phyloP scores from a whole-genome alignment of 30 jellyfish, hydroid and myxozoan species.

The Turritopsis rubra region DNA sequence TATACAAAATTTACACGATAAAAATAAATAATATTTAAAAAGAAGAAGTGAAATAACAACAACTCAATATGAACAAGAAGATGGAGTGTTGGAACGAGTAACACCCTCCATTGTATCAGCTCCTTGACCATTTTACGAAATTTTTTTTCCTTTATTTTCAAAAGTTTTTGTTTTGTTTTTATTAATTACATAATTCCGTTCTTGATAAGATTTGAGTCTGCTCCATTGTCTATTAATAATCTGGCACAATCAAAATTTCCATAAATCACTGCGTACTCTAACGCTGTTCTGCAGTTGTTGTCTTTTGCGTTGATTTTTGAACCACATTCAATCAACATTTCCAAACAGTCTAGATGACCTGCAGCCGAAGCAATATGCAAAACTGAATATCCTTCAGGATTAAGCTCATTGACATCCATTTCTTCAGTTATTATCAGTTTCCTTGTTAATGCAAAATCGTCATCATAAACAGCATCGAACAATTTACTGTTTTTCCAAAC shows the following conservation, averaged over 20 bases:
- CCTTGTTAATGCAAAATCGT: conserved; percentile 23
- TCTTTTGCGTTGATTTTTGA: conserved; percentile 63
- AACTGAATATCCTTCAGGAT: conserved; percentile 65
- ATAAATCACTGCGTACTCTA: conserved; percentile 77
- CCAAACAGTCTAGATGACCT: conserved; percentile 65
- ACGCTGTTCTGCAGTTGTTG: conserved; percentile 47
- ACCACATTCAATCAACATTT: conserved; percentile 63
- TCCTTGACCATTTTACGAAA: not conserved
- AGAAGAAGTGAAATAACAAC: not conserved
- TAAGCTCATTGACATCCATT: conserved; percentile 19
- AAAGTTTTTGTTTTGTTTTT: not conserved
- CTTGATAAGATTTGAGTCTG: conserved; percentile 54
- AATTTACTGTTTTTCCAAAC: not conserved
- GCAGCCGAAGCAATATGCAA: conserved; percentile 77
- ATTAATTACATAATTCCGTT: conserved; percentile 47
- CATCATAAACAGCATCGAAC: conserved; percentile 31
- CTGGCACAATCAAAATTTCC: conserved; percentile 90
- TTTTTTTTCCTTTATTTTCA: too few relatives aligned
- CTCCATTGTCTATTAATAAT: conserved; percentile 75
- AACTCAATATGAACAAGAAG: not conserved
- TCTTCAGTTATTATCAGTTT: conserved; percentile 13
- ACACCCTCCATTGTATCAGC: not conserved
- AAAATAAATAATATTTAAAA: too few relatives aligned
- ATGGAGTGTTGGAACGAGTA: not conserved
- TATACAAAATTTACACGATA: not conserved